Conservation (phyloP, 2,888 invertebrate genomes). For the Campoletis raptor region DNA sequence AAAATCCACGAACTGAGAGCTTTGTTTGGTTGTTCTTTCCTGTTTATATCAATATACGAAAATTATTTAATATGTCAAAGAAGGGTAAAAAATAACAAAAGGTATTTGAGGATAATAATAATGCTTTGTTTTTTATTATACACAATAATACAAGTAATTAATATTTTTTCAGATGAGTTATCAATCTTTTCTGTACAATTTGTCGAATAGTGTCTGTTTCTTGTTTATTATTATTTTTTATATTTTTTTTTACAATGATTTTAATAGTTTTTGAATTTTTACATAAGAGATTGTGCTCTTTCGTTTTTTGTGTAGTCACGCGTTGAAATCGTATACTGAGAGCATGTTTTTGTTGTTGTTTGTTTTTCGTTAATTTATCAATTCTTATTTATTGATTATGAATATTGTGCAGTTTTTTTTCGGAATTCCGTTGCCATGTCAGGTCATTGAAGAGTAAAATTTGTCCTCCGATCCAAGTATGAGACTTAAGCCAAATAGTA, state of each 20-base stretch:
- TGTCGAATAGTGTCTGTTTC: slow-evolving; percentile 9
- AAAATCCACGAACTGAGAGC: neutral
- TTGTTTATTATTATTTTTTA: neutral
- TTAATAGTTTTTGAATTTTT: neutral
- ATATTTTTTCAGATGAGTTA: slow-evolving; percentile 24
- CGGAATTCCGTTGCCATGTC: slow-evolving; percentile 39
- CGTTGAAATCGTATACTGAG: neutral
- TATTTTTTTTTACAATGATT: slow-evolving; percentile 9
- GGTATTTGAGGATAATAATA: slow-evolving; percentile 33
- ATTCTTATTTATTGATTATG: neutral
- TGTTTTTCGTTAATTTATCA: slow-evolving; percentile 1
- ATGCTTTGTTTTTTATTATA: slow-evolving; percentile 48
- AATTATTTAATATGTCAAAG: neutral
- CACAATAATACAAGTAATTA: slow-evolving; percentile 57
- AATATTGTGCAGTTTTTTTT: slow-evolving; percentile 1
- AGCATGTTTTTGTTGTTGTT: neutral
- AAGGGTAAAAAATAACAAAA: neutral
- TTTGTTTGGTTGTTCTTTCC: neutral
- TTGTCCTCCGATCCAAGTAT: slow-evolving; percentile 15
- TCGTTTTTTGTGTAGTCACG: neutral
- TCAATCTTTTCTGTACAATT: slow-evolving; percentile 58
- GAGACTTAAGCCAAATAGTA: slow-evolving; percentile 75
- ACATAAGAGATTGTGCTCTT: neutral
- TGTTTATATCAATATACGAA: neutral
- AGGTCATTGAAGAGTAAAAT: slow-evolving; percentile 21